Percentiles rank a stretch among this genome's conserved stretches.
Evolutionary conservation across 1,140 invertebrate species (phyloP).

Genomic region (Mesaphorura yosii): DNA sequence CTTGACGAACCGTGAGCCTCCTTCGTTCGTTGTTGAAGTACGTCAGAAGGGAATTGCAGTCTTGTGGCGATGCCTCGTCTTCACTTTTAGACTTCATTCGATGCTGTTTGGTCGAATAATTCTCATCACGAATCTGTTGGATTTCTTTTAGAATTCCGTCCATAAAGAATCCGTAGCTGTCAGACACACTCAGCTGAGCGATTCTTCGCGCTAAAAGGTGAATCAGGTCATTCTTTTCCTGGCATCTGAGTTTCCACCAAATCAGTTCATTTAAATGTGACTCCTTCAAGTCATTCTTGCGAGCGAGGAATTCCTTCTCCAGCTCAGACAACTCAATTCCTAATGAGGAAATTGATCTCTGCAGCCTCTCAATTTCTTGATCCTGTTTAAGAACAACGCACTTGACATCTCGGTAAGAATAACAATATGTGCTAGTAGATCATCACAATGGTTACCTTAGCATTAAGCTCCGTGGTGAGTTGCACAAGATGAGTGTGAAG

Average conservation of each 20-base stretch:
- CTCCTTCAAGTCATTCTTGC: conserved; percentile 22
- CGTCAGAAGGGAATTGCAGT: conserved; percentile 17
- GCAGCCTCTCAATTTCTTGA: conserved; percentile 16
- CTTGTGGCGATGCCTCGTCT: conserved; percentile 11
- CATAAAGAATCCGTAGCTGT: conserved; percentile 20
- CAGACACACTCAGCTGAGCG: conserved; percentile 25
- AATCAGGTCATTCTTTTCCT: conserved; percentile 28
- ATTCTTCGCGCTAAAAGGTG: conserved; percentile 24
- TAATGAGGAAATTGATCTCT: conserved; percentile 13
- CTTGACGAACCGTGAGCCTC: conserved; percentile 28
- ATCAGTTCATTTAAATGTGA: conserved; percentile 23
- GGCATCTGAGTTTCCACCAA: conserved; percentile 26
- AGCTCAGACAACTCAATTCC: conserved; percentile 19
- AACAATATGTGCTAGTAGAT: no score
- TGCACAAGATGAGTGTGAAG: background rate
- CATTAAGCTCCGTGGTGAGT: conserved; percentile 10
- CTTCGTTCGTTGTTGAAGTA: conserved; percentile 22
- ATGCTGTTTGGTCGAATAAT: conserved; percentile 13
- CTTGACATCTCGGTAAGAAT: background rate
- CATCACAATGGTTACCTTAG: conserved; percentile 7
- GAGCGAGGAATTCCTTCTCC: conserved; percentile 10
- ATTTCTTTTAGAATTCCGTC: conserved; percentile 28
- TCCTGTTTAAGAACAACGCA: conserved; percentile 6
- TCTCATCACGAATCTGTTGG: conserved; percentile 9
- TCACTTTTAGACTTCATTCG: background rate